Conservation (phyloP, 2,797 vertebrate genomes). For the Hoplostethus mediterraneus region DNA sequence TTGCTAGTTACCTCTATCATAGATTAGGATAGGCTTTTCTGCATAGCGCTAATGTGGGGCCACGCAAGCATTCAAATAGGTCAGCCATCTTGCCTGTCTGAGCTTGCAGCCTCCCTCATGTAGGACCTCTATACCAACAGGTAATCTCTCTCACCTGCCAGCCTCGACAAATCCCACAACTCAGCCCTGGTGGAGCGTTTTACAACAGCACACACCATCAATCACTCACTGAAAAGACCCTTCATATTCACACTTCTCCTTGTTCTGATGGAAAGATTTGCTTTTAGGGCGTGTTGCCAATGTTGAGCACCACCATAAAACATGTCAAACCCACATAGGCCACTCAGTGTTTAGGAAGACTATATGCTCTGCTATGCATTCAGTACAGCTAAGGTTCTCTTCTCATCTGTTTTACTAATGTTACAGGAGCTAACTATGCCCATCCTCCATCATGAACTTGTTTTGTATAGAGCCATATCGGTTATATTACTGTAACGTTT, state of each 20-base stretch:
- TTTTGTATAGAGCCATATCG: constrained; percentile 2
- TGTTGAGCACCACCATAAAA: constrained; percentile 51
- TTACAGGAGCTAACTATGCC: constrained; percentile 6
- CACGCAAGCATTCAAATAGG: constrained; percentile 41
- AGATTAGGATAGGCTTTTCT: constrained; percentile 42
- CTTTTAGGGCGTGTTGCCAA: constrained; percentile 47
- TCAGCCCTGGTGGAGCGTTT: constrained; percentile 60
- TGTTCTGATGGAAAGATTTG: constrained; percentile 59
- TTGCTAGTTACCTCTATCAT: constrained; percentile 56
- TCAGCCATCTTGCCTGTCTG: constrained; percentile 62
- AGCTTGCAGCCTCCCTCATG: constrained; percentile 63
- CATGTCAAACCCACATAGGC: constrained; percentile 31
- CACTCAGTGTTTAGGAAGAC: not conserved
- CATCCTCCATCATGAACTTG: constrained; percentile 10
- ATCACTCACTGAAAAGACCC: constrained; percentile 69
- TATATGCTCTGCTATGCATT: constrained; percentile 10
- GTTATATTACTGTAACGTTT: constrained; percentile 21
- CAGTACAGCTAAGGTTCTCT: not conserved
- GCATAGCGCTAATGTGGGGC: constrained; percentile 23
- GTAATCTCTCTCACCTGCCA: constrained; percentile 77
- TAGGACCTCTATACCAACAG: constrained; percentile 67
- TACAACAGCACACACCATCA: constrained; percentile 71
- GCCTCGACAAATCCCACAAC: constrained; percentile 60
- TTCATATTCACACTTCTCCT: constrained; percentile 44
- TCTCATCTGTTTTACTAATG: constrained; percentile 2